Evolutionary conservation across 2,888 invertebrate species (phyloP), one percentile per base, ranked within the genome.

Genomic region (Tetheella fluctuosa): DNA sequence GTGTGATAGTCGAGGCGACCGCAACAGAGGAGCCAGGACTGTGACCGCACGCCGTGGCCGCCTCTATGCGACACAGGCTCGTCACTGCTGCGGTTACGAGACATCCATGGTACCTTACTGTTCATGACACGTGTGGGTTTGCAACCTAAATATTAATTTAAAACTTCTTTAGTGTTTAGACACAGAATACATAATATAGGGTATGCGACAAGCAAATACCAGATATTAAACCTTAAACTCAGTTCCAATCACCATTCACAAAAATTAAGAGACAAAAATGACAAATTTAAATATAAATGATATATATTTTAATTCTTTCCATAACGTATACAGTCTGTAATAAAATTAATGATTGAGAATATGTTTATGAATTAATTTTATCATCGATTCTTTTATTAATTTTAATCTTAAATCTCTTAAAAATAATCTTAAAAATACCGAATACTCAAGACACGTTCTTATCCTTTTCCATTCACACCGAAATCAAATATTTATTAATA

Each of bases 1-100:
- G 48, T n/a, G 42, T 48, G 71, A 73, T 75, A 72, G 70, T 69
- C 62, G 67, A 64, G 64, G 60, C 70, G 73, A 83, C 89, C 85
- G 74, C 85, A 83, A 81, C 84, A 83, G 71, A 71, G 74, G 68
- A 72, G 71, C 79, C 71, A 68, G 66, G 67, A 74, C 65, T 73
- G 70, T 67, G 73, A 77, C 76, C 79, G 73, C 77, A 75, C 62
- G 10, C 48, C 68, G 66, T 60, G 62, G 30, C 54, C 63, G 64
- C 62, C 62, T 58, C 68, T 60, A 62, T 60, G 61, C 61, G 56
- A 63, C 70, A 70, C 78, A 71, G 71, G 70, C 77, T 77, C 76
- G 74, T 74, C 76, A 73, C 68, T 69, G 63, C 70, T 80, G 83
- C 76, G 83, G 83, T 77, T 73, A 70, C 67, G 64, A 68, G 76